phyloP scores from a whole-genome alignment of 1,140 invertebrate species.

The Anagrus nilaparvatae region DNA sequence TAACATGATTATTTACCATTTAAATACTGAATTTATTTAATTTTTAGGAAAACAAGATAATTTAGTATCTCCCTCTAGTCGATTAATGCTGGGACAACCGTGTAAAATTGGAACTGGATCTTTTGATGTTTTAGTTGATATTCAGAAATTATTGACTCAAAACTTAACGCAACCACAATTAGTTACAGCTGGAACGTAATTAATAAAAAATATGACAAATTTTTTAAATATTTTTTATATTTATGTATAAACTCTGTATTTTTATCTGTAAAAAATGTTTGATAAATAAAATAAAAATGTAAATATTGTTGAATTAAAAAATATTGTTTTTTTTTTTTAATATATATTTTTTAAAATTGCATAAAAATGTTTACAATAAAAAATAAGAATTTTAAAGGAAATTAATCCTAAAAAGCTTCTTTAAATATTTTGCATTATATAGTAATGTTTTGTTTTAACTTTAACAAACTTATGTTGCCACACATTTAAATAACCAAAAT shows the following conservation, averaged over 20 bases:
- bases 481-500: constrained; percentile 10
- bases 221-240: constrained; percentile 10
- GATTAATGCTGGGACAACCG: constrained; percentile 77
- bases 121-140: constrained; percentile 44
- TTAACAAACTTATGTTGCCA: not conserved
- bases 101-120: constrained; percentile 76
- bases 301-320: too few species aligned
- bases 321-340: too few species aligned
- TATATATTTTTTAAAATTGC: too few species aligned
- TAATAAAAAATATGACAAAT: too few species aligned
- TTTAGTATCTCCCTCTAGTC: constrained; percentile 77
- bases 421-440: too few species aligned
- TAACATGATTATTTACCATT: not conserved
- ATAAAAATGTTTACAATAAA: too few species aligned
- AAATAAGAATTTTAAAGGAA: too few species aligned
- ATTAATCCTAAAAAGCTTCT: too few species aligned
- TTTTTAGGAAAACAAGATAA: constrained; percentile 57
- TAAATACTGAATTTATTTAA: constrained; percentile 14
- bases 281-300: constrained; percentile 6
- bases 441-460: not conserved
- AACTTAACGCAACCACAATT: not conserved
- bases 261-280: constrained; percentile 1
- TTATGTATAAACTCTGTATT: not conserved
- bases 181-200: too few species aligned
- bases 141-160: constrained; percentile 17